These are phyloP conservation scores for Todiramphus saurophagus DNA, from an alignment of 2,113 vertebrate genomes.

Conservation along the genomic window DNA sequence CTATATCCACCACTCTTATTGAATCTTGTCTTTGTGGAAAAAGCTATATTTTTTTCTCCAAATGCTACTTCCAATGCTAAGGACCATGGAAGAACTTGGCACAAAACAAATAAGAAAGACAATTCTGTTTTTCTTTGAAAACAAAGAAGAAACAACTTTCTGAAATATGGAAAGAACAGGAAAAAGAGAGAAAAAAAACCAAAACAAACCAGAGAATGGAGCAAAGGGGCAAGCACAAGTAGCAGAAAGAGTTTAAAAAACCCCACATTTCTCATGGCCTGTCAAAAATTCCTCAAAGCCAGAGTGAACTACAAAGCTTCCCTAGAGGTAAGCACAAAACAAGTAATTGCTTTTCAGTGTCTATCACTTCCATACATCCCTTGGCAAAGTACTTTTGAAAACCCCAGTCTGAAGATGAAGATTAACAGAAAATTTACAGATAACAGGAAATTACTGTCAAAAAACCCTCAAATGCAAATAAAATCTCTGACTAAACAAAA, in stretches of 20 bases:
- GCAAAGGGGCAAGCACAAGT: rapidly evolving
- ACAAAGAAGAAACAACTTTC: not conserved
- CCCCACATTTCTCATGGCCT: rapidly evolving
- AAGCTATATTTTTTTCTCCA: not conserved
- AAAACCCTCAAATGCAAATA: not conserved
- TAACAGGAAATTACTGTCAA: not conserved
- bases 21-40: not conserved
- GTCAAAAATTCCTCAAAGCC: not conserved
- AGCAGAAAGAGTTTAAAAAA: not conserved
- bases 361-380: not conserved
- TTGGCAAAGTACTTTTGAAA: not conserved
- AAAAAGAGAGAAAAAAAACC: not conserved
- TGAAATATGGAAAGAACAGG: not conserved
- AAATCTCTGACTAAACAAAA: not conserved
- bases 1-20: not conserved
- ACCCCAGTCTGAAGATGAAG: not conserved
- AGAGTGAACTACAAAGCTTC: not conserved
- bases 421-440: not conserved
- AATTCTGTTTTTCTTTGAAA: not conserved
- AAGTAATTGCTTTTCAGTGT: not conserved
- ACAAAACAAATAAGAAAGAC: not conserved
- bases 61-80: not conserved
- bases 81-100: not conserved
- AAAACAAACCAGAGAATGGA: not conserved
- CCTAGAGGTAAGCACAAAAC: not conserved